A percentile compares a stretch with the other conserved stretches of the same genome.
phyloP scores from a whole-genome alignment of 2,888 invertebrate genomes.

The Xiphydria camelus region DNA sequence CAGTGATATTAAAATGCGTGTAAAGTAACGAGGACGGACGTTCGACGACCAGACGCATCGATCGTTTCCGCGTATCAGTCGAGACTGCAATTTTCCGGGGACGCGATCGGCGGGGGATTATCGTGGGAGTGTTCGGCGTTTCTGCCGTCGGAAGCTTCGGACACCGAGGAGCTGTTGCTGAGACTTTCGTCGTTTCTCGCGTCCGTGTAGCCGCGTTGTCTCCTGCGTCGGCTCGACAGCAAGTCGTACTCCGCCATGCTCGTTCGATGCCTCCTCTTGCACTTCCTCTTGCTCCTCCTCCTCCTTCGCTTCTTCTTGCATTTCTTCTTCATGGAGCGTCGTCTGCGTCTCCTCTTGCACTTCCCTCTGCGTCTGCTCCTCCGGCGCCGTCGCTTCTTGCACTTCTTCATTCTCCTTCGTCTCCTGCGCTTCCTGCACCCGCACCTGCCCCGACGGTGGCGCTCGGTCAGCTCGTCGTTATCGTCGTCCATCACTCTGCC shows the following conservation, averaged over 20 bases:
- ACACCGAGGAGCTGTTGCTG: conserved; percentile 23
- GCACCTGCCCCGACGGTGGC: background rate
- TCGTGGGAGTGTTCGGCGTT: background rate
- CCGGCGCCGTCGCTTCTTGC: conserved; percentile 11
- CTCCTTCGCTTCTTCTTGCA: conserved; percentile 4
- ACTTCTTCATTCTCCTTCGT: background rate
- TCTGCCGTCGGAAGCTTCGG: conserved; percentile 15
- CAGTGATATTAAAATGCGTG: too few relatives aligned
- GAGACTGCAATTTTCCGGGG: background rate
- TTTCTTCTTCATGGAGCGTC: conserved; percentile 1
- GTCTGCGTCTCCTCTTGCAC: conserved; percentile 10
- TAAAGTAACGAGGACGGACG: too few relatives aligned
- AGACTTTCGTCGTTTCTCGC: background rate
- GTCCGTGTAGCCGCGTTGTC: background rate
- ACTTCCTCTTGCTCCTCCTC: conserved; percentile 6
- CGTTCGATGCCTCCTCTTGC: too few relatives aligned
- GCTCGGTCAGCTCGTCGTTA: background rate
- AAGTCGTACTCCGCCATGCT: too few relatives aligned
- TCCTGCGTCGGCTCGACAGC: background rate
- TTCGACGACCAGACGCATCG: too few relatives aligned
- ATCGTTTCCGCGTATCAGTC: conserved; percentile 6
- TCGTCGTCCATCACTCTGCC: background rate
- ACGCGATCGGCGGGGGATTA: background rate
- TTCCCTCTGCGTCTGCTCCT: conserved; percentile 9
- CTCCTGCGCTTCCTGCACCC: background rate